Base-by-base conservation (phyloP, 1,140 invertebrate genomes). In the Tribolium madens region DNA sequence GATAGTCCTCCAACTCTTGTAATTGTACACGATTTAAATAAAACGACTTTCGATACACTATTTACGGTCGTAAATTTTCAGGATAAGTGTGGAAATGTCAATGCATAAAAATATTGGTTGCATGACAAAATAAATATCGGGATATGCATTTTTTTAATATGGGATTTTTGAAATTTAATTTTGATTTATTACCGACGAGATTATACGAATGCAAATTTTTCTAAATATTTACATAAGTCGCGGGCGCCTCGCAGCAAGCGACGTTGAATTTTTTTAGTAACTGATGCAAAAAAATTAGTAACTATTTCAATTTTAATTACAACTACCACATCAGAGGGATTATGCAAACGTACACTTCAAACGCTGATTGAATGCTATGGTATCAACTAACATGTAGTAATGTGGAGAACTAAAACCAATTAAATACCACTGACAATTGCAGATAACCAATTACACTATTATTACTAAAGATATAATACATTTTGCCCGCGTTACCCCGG, bases 191-290 rank as follows among this genome's bases (percentile, higher is more conserved):
- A 10, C 57, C 3, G 10, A 5, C 10, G 2, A 64, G 57, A 64
- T 64, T 64, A 64, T 33, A 64, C 57, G 12, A 64, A 31, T 64
- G 57, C 57, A 64, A 64, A 64, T 64, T 64, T 64, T 13, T 18
- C 1, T 14, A 12, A 64, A 12, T 10, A 31, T 33, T 42, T 64
- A 13, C 57, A 64, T 57, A 57, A 57, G 21, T 10, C 57, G 1
- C 26, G 57, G 57, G n/a, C 3, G 26, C 13, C n/a, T 60, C 53
- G 17, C 15, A 13, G 31, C 10, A 26, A 64, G 21, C 3, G 12
- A 31, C 21, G 14, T 18, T 26, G 10, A 31, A 64, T 36, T 64
- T 9, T 31, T 42, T 33, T 31, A 57, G 21, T 57, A 57, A 57
- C 1, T 57, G 52, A 57, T 17, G 17, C 52, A 26, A 17, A 57